Base-by-base conservation (phyloP, 2,797 vertebrate species). In the Euphonia xanthogaster region DNA sequence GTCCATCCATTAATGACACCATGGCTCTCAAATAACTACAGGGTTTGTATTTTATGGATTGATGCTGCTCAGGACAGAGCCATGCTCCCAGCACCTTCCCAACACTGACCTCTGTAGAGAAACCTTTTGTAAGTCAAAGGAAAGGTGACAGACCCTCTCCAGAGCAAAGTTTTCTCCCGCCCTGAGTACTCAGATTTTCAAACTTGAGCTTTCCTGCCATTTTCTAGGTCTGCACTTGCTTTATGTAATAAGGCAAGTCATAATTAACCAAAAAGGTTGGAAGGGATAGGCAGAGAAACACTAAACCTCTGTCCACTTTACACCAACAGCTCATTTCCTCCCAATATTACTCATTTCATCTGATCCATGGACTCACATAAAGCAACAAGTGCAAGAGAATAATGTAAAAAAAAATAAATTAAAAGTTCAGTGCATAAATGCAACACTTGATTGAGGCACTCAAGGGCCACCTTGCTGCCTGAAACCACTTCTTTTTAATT, bases 1-100 rank as follows among this genome's bases (percentile, higher is more conserved):
- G 30, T 2, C 30, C 33, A 8, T 47, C 25, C 47, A 16, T 10
- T 35, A 58, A 24, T 7, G 22, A 23, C 65, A 73, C 13, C 40
- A 6, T 1, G 22, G 15, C 3, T 67, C 67, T 71, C 20, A 30
- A 4, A 4, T 11, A 35, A 66, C 17, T 6, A 14, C 19, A 60
- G 25, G 33, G 42, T 14, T 80, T 88, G 0, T 44, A 35, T 58
- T 44, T 23, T 13, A 45, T 70, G n/a, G 30, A 14, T 18, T 89
- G 35, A 24, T 7, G 0, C 30, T n/a, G 30, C 65, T 67, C 5
- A 0, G 25, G 33, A n/a, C 45, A 14, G 22, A 19, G 35, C 57
- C 40, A 4, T 7, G 14, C 9, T 28, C 42, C 47, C 50, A 57
- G 63, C 40, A 61, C 35, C 37, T 84, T 42, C 51, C 48, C 31